A percentile compares a stretch with the other conserved stretches of the same genome.
These are phyloP conservation scores for Dipodomys spectabilis DNA, from an alignment of 2,113 vertebrate genomes.

Conservation along the genomic window DNA sequence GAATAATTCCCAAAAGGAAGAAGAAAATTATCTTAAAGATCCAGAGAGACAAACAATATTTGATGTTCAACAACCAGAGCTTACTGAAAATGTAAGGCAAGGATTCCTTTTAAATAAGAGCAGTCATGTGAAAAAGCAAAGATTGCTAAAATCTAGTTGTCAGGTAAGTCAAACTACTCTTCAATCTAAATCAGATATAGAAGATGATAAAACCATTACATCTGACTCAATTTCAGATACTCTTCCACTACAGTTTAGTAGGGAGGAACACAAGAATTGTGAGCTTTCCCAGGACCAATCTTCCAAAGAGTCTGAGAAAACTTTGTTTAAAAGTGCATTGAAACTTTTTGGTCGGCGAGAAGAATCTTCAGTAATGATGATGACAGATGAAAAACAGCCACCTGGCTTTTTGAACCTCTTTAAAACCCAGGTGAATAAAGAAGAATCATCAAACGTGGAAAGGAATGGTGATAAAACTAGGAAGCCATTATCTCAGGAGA, in stretches of 20 bases:
- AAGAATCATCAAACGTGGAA: slow-evolving; percentile 75
- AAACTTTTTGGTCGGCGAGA: slow-evolving; percentile 85
- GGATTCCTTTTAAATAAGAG: slow-evolving; percentile 65
- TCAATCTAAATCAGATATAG: not conserved
- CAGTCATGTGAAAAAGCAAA: slow-evolving; percentile 48
- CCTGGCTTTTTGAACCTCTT: slow-evolving; percentile 91
- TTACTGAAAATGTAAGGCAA: slow-evolving; percentile 77
- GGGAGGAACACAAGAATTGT: slow-evolving; percentile 67
- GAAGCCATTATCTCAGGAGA: slow-evolving; percentile 80
- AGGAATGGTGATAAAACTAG: slow-evolving; percentile 76
- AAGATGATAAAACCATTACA: slow-evolving; percentile 69
- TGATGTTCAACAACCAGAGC: slow-evolving; percentile 85
- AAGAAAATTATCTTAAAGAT: slow-evolving; percentile 55
- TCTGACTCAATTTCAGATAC: slow-evolving; percentile 39
- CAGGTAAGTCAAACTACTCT: slow-evolving; percentile 57
- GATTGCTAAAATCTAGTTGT: slow-evolving; percentile 77
- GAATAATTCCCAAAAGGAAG: not conserved
- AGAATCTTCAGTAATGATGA: slow-evolving; percentile 76
- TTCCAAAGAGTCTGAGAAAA: slow-evolving; percentile 80
- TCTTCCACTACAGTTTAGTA: slow-evolving; percentile 24
- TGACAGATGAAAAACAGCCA: slow-evolving; percentile 85
- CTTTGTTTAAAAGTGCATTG: slow-evolving; percentile 83
- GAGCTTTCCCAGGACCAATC: slow-evolving; percentile 79
- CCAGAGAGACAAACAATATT: slow-evolving; percentile 60
- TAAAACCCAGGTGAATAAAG: slow-evolving; percentile 89